Evolutionary conservation across 2,888 invertebrate genomes (phyloP), one percentile per base, ranked within the genome.

Genomic region (Caenorhabditis panamensis): DNA sequence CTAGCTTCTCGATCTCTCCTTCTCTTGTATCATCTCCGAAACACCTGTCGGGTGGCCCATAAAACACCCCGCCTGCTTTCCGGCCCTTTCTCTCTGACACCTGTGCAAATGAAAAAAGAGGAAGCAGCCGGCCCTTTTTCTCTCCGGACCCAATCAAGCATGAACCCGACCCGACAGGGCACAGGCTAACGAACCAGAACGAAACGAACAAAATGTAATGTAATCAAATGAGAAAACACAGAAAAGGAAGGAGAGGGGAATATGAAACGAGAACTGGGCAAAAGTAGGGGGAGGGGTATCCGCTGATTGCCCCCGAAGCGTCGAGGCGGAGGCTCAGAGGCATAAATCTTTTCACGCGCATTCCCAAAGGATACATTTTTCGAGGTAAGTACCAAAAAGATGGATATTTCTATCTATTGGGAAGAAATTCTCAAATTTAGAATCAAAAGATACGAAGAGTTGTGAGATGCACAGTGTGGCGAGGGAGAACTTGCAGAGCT

Each of bases 401-500:
- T 73, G 51, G 64, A 73, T 73, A 64, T 73, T 73, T 59, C 63
- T 49, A 26, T 56, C 63, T 44, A 37, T 44, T 24, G 54, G 47
- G 63, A 56, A 49, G 5, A 41, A 5, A 13, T 41, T 41, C 13
- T 9, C 36, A 11, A 36, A 26, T 58, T 47, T 49, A n/a, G 22
- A 22, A 22, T 4, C 22, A 8, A n/a, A 49, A n/a, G n/a, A n/a
- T n/a, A n/a, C n/a, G n/a, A n/a, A n/a, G n/a, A n/a, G n/a, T n/a
- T n/a, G n/a, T n/a, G 53, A 63, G 44, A 86, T 86, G 86, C 84
- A 86, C 59, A 84, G 84, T 36, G 76, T 83, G 47, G 85, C 84
- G 11, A 49, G 86, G 26, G 86, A 86, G 49, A 79, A 83, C 44
- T 69, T 86, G 1, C 86, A 86, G 66, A 54, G 73, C 28, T 86